Base-by-base conservation (phyloP, 2,113 vertebrate genomes). In the Ahaetulla prasina region DNA sequence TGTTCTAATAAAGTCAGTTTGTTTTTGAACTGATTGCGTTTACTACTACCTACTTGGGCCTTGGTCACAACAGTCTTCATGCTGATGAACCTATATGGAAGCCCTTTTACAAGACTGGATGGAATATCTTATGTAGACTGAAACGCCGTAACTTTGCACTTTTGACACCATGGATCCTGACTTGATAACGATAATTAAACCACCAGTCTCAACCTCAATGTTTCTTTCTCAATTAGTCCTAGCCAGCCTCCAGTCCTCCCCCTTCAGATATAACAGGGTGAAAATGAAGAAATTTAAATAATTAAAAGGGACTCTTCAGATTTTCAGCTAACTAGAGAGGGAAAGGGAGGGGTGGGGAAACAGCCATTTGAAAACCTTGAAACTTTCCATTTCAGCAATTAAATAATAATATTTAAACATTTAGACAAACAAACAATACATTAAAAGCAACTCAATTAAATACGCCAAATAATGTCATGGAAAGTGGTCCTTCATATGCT, bases 311-410 rank as follows among this genome's bases (percentile, higher is more conserved):
- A 8, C 8, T 8, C 22, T 63, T n/a, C 39, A 14, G 49, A 30
- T 60, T 60, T 60, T 23, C 27, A 14, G 39, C 27, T 45, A 85
- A 85, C 3, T 23, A 85, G 43, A 5, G 20, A 43, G 10, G 27
- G 27, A 22, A 3, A 22, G 1, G 4, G 2, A 4, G 52, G 0
- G 1, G 4, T 52, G 3, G 12, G 27, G 8, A 0, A 27, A 30
- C 43, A 45, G 57, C 8, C 8, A 53, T 53, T 52, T 52, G 49
- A 87, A 86, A 86, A 49, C n/a, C 23, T 14, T 47, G 23, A 49
- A 47, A 27, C 23, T 47, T 87, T n/a, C 85, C 14, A 35, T 39
- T 35, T 74, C n/a, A 74, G 68, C n/a, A 6, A 20, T 74, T 20
- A 35, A 22, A 86, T 16, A 50, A 43, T 6, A 47, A 45, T 23